Evolutionary conservation across 2,888 invertebrate species (phyloP).

Genomic region (Polyploca ridens): DNA sequence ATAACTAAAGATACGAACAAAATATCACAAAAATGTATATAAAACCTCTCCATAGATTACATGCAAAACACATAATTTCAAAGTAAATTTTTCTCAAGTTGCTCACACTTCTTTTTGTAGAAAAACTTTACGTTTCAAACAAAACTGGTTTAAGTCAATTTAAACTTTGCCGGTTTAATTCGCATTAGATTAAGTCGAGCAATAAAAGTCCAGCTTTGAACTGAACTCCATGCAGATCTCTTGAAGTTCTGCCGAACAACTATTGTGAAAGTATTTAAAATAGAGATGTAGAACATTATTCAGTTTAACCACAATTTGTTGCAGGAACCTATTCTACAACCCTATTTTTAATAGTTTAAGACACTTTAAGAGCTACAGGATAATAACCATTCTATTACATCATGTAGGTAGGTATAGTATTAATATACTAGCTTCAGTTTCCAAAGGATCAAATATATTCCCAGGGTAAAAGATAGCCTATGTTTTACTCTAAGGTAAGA

Average conservation of each 20-base stretch:
- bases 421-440: too few species aligned
- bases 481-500: too few species aligned
- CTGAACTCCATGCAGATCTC: background rate
- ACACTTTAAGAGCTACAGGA: background rate
- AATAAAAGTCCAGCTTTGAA: constrained; percentile 11
- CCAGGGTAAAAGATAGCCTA: too few species aligned
- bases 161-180: constrained; percentile 10
- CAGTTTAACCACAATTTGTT: background rate
- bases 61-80: background rate
- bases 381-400: too few species aligned
- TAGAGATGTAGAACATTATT: background rate
- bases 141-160: background rate
- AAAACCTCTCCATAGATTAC: background rate
- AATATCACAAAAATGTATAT: too few species aligned
- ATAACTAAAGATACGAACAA: too few species aligned
- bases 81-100: constrained; percentile 14
- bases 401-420: too few species aligned
- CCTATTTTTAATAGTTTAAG: background rate
- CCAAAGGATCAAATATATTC: too few species aligned
- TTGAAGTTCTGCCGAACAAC: background rate
- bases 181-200: constrained; percentile 8
- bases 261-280: background rate
- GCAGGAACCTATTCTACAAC: too few species aligned
- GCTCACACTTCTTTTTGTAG: background rate
- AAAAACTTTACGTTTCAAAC: background rate